Percentiles rank a stretch among this genome's conserved stretches.
These are phyloP conservation scores for Neoaliturus tenellus DNA, from an alignment of 2,888 invertebrate species.

Conservation along the genomic window DNA sequence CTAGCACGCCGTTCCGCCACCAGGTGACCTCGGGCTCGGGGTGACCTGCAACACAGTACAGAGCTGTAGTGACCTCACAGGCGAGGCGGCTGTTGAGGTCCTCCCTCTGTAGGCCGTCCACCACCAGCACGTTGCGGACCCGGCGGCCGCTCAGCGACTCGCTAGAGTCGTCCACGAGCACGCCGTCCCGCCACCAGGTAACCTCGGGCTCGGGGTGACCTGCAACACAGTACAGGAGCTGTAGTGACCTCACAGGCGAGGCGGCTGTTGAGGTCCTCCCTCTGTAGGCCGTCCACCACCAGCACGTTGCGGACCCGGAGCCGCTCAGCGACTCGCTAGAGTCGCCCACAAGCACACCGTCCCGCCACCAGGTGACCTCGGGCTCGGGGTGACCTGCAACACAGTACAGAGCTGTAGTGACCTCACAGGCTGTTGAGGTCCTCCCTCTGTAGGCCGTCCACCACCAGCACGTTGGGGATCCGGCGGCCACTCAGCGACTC, in stretches of 20 bases:
- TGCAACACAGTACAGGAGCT: no score
- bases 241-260: constrained; percentile 73
- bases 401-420: no score
- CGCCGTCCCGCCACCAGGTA: constrained; percentile 72
- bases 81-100: constrained; percentile 71
- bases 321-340: not conserved
- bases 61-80: no score
- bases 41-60: constrained; percentile 68
- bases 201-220: constrained; percentile 71
- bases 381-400: constrained; percentile 70
- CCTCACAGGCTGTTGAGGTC: constrained; percentile 71
- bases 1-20: not conserved
- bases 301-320: not conserved
- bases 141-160: constrained; percentile 69
- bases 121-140: constrained; percentile 70
- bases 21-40: constrained; percentile 67
- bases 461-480: not conserved
- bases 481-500: not conserved
- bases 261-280: constrained; percentile 70
- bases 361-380: constrained; percentile 4
- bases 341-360: not conserved
- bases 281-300: constrained; percentile 68
- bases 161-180: constrained; percentile 70
- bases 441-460: constrained; percentile 69
- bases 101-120: constrained; percentile 70